phyloP scores from a whole-genome alignment of 2,888 invertebrate species.

The Athalia rosae region DNA sequence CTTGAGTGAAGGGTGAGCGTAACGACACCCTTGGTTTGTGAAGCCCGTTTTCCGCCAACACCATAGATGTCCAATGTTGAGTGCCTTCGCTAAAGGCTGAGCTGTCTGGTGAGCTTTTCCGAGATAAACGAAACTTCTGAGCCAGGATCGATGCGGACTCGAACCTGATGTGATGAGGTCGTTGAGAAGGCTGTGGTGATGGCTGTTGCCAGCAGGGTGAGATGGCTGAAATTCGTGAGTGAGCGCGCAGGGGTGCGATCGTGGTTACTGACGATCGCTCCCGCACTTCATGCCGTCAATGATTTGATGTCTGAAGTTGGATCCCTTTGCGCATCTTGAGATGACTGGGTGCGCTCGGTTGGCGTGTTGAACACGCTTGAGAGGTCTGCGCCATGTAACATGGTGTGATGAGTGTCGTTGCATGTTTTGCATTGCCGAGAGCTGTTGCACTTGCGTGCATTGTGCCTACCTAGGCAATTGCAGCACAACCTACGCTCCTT shows the following conservation, averaged over 20 bases:
- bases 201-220: conserved; percentile 44
- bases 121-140: conserved; percentile 48
- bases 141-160: conserved; percentile 47
- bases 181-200: conserved; percentile 7
- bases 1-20: conserved; percentile 23
- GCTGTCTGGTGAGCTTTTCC: conserved; percentile 26
- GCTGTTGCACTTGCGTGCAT: conserved; percentile 15
- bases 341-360: not conserved
- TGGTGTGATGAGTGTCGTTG: conserved; percentile 23
- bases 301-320: conserved; percentile 3
- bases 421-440: conserved; percentile 7
- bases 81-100: conserved; percentile 9
- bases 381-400: conserved; percentile 7
- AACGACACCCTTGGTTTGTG: conserved; percentile 29
- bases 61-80: conserved; percentile 46
- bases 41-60: not conserved
- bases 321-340: not conserved
- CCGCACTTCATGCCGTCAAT: not conserved
- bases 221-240: conserved; percentile 3
- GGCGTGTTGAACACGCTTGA: not conserved
- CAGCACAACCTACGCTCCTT: conserved; percentile 11
- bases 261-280: not conserved
- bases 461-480: conserved; percentile 17
- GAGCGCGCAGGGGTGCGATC: not conserved
- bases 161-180: not conserved